A percentile compares a stretch with the other conserved stretches of the same genome.
Evolutionary conservation across 2,888 invertebrate species (phyloP).

Genomic region (Julus scanicus): DNA sequence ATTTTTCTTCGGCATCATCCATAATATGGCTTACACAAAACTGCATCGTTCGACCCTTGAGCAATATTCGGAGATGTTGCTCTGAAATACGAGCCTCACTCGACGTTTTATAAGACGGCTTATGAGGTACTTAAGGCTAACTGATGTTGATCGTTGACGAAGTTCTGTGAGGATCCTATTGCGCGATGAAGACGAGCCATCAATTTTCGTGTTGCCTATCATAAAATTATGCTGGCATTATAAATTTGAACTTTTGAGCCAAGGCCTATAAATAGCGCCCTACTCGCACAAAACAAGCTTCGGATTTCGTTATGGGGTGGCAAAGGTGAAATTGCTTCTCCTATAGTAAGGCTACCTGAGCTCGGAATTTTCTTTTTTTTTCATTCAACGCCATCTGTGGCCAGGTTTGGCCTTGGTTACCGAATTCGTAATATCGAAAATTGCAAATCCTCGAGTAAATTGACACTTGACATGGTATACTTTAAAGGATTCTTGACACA

Average conservation of each 20-base stretch:
- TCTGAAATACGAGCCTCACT: slow-evolving; percentile 36
- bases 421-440: too few relatives aligned
- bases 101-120: slow-evolving; percentile 15
- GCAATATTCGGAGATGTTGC: slow-evolving; percentile 20
- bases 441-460: too few relatives aligned
- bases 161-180: slow-evolving; percentile 11
- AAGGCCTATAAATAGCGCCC: background rate
- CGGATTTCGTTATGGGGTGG: background rate
- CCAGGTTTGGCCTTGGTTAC: background rate
- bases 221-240: slow-evolving; percentile 23
- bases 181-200: slow-evolving; percentile 30
- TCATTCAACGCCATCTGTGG: background rate
- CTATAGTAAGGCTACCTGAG: background rate
- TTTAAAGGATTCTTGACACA: too few relatives aligned
- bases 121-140: slow-evolving; percentile 42
- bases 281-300: background rate
- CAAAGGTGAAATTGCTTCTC: background rate
- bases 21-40: slow-evolving; percentile 7
- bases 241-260: slow-evolving; percentile 15
- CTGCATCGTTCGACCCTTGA: slow-evolving; percentile 13
- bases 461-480: too few relatives aligned
- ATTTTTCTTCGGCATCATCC: slow-evolving; percentile 17
- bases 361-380: background rate
- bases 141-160: slow-evolving; percentile 42
- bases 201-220: slow-evolving; percentile 30